These are phyloP conservation scores for Anguilla obscura DNA, from an alignment of 2,797 vertebrate species.

Conservation along the genomic window DNA sequence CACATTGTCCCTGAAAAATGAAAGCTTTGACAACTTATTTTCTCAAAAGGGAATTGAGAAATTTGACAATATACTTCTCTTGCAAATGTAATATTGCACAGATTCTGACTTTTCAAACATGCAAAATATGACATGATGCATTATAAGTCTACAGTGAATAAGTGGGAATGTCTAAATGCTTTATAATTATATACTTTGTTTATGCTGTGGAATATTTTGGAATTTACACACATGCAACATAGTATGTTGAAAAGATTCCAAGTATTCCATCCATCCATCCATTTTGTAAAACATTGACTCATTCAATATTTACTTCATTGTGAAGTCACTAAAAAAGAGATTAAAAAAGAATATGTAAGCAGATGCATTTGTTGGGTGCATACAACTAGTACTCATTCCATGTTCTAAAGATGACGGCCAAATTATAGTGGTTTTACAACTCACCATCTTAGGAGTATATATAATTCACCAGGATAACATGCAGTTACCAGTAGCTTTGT, in stretches of 20 bases:
- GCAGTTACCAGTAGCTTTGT: no score
- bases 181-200: neutral
- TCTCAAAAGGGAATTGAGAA: conserved; percentile 32
- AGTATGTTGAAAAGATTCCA: neutral
- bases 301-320: no score
- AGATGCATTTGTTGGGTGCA: no score
- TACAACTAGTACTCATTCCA: no score
- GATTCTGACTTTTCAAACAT: neutral
- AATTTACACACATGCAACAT: neutral
- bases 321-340: no score
- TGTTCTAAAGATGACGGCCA: no score
- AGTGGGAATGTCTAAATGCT: no score
- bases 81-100: neutral
- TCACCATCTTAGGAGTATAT: no score
- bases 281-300: no score
- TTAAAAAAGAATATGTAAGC: no score
- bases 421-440: no score
- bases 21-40: conserved; percentile 33
- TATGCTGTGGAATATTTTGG: neutral
- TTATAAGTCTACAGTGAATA: neutral
- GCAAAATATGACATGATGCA: neutral
- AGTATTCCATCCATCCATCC: neutral
- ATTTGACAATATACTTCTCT: conserved; percentile 14
- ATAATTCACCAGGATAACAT: no score
- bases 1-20: conserved; percentile 34